Evolutionary conservation across 2,113 vertebrate genomes (phyloP), one percentile per base, ranked within the genome.

Genomic region (Melanerpes aurifrons): DNA sequence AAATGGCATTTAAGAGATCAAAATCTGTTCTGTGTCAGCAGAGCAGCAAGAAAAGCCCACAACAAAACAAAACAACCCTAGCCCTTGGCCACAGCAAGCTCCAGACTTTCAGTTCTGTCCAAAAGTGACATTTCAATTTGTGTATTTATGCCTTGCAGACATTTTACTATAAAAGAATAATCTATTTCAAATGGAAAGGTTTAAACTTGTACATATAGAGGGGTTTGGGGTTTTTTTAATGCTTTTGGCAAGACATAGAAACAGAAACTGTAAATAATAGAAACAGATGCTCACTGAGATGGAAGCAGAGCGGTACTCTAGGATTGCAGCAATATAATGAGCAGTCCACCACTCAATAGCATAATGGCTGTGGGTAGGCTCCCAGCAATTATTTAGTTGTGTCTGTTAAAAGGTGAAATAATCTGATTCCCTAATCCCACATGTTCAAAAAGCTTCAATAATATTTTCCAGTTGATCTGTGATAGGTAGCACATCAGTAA

Each of bases 91-190:
- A 93, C 89, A 95, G 88, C 82, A 90, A 93, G 82, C 64, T 88
- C 85, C 32, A 94, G 94, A 88, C 83, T 86, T 92, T 90, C 93
- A 90, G 69, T 82, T 87, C 78, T 76, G 88, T 95, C 89, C 94
- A 90, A 93, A 95, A 97, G 87, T 94, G 85, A 76, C 82, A 97
- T 96, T 97, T 97, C 90, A 89, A 91, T 97, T 92, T 96, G 58
- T 96, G 67, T 87, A 91, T 94, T 97, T 92, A 96, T 97, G 95
- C 95, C 96, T 97, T 56, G 40, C 82, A 96, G 95, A 95, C 69
- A 94, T 97, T 96, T 95, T 91, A 96, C 93, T 95, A 95, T 93
- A 96, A 97, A 97, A 95, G 93, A 94, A 93, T 98, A 97, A 97
- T 95, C 71, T 86, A 58, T 92, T 95, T 96, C 88, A 97, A 97